Conservation (phyloP, 2,113 vertebrate genomes). For the Caranx melampygus region DNA sequence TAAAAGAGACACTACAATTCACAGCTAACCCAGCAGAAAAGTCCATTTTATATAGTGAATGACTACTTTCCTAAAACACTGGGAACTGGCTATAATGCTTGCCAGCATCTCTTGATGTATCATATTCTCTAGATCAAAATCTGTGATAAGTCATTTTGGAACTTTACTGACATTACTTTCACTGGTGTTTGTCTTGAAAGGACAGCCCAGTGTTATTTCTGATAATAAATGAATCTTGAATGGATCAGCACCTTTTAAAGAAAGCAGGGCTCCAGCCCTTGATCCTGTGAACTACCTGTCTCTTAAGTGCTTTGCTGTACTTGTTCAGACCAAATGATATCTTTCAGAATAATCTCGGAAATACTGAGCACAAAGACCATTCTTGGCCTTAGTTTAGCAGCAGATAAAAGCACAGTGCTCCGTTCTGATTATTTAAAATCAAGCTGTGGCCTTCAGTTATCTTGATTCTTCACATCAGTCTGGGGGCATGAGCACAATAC, state of each 20-base stretch:
- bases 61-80: background rate
- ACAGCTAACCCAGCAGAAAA: background rate
- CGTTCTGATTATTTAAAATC: slow-evolving; percentile 33
- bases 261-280: background rate
- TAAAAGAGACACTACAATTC: background rate
- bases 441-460: background rate
- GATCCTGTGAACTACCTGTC: slow-evolving; percentile 7
- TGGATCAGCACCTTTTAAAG: background rate
- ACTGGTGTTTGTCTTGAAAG: background rate
- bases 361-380: background rate
- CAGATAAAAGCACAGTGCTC: background rate
- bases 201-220: background rate
- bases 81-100: background rate
- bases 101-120: background rate
- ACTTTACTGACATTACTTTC: background rate
- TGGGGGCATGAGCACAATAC: background rate
- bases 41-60: background rate
- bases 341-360: slow-evolving; percentile 8
- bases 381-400: slow-evolving; percentile 13
- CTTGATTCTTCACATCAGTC: background rate
- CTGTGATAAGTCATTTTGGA: background rate
- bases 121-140: background rate
- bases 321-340: slow-evolving; percentile 15
- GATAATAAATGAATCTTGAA: slow-evolving; percentile 4
- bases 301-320: slow-evolving; percentile 23